A percentile compares a stretch with the other conserved stretches of the same genome.
These are phyloP conservation scores for Phenganax stokvisi DNA, from an alignment of 92 coral and sea anemone species.

Conservation along the genomic window DNA sequence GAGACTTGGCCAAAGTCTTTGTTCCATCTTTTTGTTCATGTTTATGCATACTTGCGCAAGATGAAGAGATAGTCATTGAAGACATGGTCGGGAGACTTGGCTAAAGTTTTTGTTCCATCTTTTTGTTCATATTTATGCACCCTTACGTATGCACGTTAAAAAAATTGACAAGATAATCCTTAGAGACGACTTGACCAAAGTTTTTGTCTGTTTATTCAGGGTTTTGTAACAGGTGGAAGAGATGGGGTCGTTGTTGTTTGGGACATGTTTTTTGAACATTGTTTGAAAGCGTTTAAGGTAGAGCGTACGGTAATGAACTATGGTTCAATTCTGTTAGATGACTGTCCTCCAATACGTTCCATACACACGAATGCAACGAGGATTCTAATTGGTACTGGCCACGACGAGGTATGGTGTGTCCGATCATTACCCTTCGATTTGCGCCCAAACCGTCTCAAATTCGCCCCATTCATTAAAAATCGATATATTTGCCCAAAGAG, in stretches of 20 bases:
- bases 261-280: constrained; percentile 87
- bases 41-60: no score
- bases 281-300: constrained; percentile 84
- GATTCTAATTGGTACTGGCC: constrained; percentile 91
- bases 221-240: constrained; percentile 92
- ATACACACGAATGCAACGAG: constrained; percentile 83
- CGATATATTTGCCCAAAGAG: no score
- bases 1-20: no score
- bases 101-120: no score
- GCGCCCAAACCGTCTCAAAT: no score
- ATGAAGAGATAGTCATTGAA: no score
- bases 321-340: constrained; percentile 86
- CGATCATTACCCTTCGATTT: no score
- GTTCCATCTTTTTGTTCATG: no score
- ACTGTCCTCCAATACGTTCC: constrained; percentile 85
- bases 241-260: constrained; percentile 96
- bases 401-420: constrained; percentile 67
- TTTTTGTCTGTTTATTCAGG: constrained; percentile 42
- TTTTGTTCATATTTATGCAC: no score
- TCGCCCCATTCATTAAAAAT: no score
- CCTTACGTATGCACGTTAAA: no score
- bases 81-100: no score
- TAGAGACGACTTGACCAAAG: neutral
- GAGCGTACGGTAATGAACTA: constrained; percentile 80
- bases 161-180: neutral